phyloP scores from a whole-genome alignment of 1,140 invertebrate species.

The Kradibia gibbosae region DNA sequence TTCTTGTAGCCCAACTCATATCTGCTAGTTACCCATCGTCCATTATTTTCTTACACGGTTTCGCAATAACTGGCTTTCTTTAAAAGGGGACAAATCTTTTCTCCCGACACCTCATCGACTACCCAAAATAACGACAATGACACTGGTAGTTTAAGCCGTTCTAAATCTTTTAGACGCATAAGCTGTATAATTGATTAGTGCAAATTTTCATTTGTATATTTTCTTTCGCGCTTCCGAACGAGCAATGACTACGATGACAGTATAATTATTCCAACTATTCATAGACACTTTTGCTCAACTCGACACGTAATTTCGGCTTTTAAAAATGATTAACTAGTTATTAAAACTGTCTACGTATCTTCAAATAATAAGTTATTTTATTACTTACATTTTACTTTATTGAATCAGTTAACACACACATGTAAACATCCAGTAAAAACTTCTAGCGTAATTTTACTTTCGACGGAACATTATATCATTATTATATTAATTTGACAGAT shows the following conservation, averaged over 20 bases:
- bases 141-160: constrained; percentile 9
- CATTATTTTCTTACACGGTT: not conserved
- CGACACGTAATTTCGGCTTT: too few species aligned
- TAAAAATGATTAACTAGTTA: too few species aligned
- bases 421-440: too few species aligned
- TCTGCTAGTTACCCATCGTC: not conserved
- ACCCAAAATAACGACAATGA: constrained; percentile 47
- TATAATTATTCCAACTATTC: not conserved
- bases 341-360: too few species aligned
- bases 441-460: too few species aligned
- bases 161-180: constrained; percentile 24
- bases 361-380: too few species aligned
- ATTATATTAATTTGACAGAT: too few species aligned
- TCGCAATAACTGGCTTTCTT: constrained; percentile 35
- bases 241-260: not conserved
- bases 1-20: not conserved
- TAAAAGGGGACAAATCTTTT: constrained; percentile 31
- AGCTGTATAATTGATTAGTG: not conserved
- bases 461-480: too few species aligned
- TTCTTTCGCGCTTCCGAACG: not conserved
- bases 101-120: not conserved
- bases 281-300: not conserved
- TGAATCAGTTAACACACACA: too few species aligned
- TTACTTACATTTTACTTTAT: too few species aligned
- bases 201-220: not conserved